Evolutionary conservation across 2,113 vertebrate species (phyloP).

Genomic region (Anthoscopus minutus): DNA sequence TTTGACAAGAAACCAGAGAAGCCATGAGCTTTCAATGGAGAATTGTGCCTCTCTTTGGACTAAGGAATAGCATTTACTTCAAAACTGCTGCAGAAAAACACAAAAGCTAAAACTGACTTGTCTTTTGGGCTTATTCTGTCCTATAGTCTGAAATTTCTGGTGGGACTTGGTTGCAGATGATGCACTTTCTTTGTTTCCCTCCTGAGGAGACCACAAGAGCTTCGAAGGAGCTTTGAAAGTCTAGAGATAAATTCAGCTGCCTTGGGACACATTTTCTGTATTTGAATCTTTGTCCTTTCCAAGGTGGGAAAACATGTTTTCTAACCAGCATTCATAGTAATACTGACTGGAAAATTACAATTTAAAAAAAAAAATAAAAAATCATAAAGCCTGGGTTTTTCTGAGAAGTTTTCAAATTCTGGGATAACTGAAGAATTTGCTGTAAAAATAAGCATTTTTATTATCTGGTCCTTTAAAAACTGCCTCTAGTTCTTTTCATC

Average conservation of each 20-base stretch:
- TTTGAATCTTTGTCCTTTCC: neutral
- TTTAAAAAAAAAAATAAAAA: neutral
- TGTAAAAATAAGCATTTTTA: neutral
- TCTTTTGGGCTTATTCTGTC: neutral
- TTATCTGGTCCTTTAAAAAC: neutral
- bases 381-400: neutral
- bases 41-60: neutral
- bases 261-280: neutral
- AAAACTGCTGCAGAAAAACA: neutral
- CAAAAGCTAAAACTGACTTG: neutral
- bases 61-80: neutral
- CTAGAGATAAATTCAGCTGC: neutral
- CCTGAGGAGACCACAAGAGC: neutral
- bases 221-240: neutral
- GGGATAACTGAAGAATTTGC: neutral
- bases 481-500: neutral
- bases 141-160: neutral
- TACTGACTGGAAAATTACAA: neutral
- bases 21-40: neutral
- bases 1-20: neutral
- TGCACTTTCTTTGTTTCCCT: neutral
- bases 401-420: neutral
- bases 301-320: neutral
- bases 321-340: neutral
- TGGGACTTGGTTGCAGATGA: neutral